Conservation (phyloP, 2,797 vertebrate species). For the Bucorvus abyssinicus region DNA sequence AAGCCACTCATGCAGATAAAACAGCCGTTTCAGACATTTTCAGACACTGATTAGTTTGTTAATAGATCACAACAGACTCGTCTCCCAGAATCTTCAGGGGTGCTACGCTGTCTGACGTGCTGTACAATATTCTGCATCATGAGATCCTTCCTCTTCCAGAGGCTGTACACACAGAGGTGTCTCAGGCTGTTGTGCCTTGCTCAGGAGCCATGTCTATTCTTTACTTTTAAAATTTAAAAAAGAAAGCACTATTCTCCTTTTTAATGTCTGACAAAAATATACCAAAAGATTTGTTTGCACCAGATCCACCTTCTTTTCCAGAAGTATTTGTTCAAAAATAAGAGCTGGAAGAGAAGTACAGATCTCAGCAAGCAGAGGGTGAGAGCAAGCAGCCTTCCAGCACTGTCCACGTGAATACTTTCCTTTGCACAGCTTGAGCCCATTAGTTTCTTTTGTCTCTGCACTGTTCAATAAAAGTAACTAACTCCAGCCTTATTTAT, state of each 20-base stretch:
- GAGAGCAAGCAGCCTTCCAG: background rate
- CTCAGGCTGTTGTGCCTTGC: background rate
- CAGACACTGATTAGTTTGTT: background rate
- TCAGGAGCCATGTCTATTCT: background rate
- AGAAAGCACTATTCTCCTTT: background rate
- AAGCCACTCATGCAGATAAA: background rate
- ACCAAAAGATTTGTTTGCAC: background rate
- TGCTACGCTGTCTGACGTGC: background rate
- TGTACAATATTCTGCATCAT: background rate
- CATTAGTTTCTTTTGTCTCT: constrained; percentile 20
- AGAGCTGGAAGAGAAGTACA: background rate
- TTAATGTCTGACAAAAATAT: background rate
- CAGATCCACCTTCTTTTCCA: background rate
- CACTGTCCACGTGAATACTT: background rate
- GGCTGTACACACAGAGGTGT: background rate
- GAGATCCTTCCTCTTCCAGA: background rate
- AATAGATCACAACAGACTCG: background rate
- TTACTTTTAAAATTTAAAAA: background rate
- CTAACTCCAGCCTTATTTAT: background rate
- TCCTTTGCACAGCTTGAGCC: constrained; percentile 1
- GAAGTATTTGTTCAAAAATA: background rate
- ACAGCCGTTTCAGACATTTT: background rate
- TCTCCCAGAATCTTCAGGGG: background rate
- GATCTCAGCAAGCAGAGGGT: background rate
- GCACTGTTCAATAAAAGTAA: constrained; percentile 3